A percentile compares a stretch with the other conserved stretches of the same genome.
Evolutionary conservation across 2,797 vertebrate species (phyloP).

Genomic region (Lutjanus argentimaculatus): DNA sequence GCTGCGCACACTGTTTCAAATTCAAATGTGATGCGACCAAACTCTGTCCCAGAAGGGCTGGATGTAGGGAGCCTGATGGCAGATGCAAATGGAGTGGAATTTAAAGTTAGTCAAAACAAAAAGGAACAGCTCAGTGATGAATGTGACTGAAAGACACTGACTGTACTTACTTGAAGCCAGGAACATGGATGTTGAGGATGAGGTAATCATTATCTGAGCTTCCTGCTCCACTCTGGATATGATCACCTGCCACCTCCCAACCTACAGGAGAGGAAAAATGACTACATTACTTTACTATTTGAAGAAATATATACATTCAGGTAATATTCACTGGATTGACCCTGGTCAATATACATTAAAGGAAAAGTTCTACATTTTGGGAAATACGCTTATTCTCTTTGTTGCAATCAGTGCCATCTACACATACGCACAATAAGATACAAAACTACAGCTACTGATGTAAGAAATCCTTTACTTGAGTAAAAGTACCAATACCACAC

Average conservation of each 20-base stretch:
- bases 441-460: too few relatives aligned
- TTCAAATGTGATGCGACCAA: slow-evolving; percentile 94
- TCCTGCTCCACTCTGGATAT: slow-evolving; percentile 93
- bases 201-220: slow-evolving; percentile 98
- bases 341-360: background rate
- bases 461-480: too few relatives aligned
- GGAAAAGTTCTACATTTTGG: too few relatives aligned
- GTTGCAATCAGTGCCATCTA: too few relatives aligned
- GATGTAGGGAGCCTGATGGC: slow-evolving; percentile 91
- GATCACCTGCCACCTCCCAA: slow-evolving; percentile 97
- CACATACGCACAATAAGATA: too few relatives aligned
- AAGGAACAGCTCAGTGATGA: slow-evolving; percentile 2
- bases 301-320: background rate
- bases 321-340: background rate
- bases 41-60: slow-evolving; percentile 88
- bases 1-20: slow-evolving; percentile 94
- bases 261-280: slow-evolving; percentile 79
- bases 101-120: slow-evolving; percentile 14
- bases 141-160: slow-evolving; percentile 3
- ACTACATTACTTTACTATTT: background rate
- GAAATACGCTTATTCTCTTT: too few relatives aligned
- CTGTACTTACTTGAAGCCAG: slow-evolving; percentile 95
- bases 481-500: too few relatives aligned
- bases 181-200: slow-evolving; percentile 94
- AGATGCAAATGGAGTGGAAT: slow-evolving; percentile 19